phyloP scores from a whole-genome alignment of 23 tunicate genomes.

The Trididemnum nubilum region DNA sequence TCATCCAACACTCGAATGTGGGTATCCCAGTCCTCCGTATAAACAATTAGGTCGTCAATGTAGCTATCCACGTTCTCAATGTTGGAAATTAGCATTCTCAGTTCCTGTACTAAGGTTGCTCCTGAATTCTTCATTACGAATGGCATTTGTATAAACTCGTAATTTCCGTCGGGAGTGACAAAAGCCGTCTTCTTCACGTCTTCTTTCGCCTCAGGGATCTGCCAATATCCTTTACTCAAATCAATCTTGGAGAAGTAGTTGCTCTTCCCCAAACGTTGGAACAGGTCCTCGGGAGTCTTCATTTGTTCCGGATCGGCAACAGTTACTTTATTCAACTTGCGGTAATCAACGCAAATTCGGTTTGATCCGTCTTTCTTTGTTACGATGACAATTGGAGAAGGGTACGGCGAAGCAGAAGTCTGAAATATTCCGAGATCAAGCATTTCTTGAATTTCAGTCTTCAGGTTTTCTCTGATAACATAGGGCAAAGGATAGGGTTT shows the following conservation, averaged over 20 bases:
- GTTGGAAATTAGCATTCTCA: background rate
- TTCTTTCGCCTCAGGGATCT: conserved; percentile 7
- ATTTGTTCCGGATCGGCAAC: conserved; percentile 28
- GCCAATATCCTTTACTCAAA: conserved; percentile 16
- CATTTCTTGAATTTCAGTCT: background rate
- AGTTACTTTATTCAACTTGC: conserved; percentile 37
- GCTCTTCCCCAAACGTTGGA: background rate
- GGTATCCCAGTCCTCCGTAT: conserved; percentile 1
- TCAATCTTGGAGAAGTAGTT: conserved; percentile 15
- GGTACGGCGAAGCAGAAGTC: background rate
- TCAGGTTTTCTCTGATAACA: conserved; percentile 2
- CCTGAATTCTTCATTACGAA: conserved; percentile 18
- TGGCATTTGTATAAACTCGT: conserved; percentile 39
- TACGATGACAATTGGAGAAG: conserved; percentile 41
- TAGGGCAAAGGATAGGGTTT: conserved; percentile 25
- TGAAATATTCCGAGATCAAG: background rate
- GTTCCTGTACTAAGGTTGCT: conserved; percentile 18
- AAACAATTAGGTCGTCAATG: conserved; percentile 29
- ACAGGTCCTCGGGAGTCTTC: conserved; percentile 17
- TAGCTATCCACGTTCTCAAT: background rate
- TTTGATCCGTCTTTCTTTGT: conserved; percentile 36
- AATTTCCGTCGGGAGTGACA: conserved; percentile 10
- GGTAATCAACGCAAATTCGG: conserved; percentile 34
- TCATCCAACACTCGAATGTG: conserved; percentile 4
- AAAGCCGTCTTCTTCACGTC: conserved; percentile 9